These are phyloP conservation scores for Drosophila ironensis DNA, from an alignment of 1,140 invertebrate species.

Conservation along the genomic window DNA sequence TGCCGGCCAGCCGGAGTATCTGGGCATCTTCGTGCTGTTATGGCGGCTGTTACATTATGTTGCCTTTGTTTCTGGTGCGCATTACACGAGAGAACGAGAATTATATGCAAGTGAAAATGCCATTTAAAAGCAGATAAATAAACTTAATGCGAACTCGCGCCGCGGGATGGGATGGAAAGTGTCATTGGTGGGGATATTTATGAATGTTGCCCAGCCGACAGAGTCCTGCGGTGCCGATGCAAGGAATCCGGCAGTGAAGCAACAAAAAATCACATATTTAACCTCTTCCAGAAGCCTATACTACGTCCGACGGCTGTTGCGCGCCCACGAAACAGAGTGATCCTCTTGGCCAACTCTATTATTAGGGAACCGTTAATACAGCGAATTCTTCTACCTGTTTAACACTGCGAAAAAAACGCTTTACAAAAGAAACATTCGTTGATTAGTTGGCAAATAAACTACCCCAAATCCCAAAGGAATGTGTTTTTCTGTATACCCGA, in stretches of 20 bases:
- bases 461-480: background rate
- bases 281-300: background rate
- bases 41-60: constrained; percentile 70
- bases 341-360: constrained; percentile 24
- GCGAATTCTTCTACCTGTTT: constrained; percentile 6
- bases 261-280: background rate
- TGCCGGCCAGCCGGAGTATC: constrained; percentile 10
- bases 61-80: constrained; percentile 74
- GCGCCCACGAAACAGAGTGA: constrained; percentile 16
- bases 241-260: background rate
- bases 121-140: constrained; percentile 78
- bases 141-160: constrained; percentile 66
- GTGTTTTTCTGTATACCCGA: background rate
- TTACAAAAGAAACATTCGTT: background rate
- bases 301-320: background rate
- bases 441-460: too few relatives aligned
- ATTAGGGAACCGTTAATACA: constrained; percentile 55
- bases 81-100: constrained; percentile 69
- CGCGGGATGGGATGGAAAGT: constrained; percentile 25
- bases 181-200: constrained; percentile 34
- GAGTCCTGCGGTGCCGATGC: constrained; percentile 17
- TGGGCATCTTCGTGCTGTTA: constrained; percentile 36
- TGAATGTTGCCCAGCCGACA: constrained; percentile 19
- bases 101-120: constrained; percentile 73
- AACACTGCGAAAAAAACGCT: background rate